Base-by-base conservation (phyloP, 2,797 vertebrate species). In the Lophotriccus pileatus region DNA sequence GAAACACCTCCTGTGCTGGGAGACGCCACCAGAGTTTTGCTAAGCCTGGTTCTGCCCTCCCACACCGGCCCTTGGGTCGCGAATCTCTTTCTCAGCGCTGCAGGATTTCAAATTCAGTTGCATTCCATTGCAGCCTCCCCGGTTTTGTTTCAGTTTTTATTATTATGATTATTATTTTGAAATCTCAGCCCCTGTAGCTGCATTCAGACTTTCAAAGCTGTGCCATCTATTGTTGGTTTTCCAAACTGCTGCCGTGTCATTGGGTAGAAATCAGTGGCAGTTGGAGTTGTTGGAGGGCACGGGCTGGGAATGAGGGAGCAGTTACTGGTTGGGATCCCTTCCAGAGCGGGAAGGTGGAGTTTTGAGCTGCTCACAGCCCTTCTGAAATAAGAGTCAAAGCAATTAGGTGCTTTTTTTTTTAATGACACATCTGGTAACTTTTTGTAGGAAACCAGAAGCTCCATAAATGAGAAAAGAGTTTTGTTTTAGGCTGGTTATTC, bases 361-460 rank as follows among this genome's bases (percentile, higher is more conserved):
- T 62, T 43, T 9, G 63, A 84, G 77, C 79, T 59, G 82, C 69
- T 86, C 7, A 0, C 14, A 81, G 68, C 66, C 67, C 73, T 75
- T 93, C 74, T 89, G 83, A 85, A 95, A 84, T 96, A 96, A 94
- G 43, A 97, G 95, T 93, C 79, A 36, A 18, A 49, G 36, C 37
- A 20, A 60, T 47, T 7, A 30, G 16, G n/a, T 89, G 81, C 23
- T 4, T 56, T 53, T 43, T 28, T 21, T 37, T 47, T 12, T 0
- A 62, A 4, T 67, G 34, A 70, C 88, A 41, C 15, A 37, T 6
- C 19, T 18, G 0, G 12, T 32, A 7, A 25, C 3, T 44, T 55
- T 30, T 21, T 68, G 32, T 49, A 73, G 50, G 60, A 39, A 80
- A 20, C 10, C 8, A 39, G 88, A 74, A 87, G 70, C 28, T 58